Percentiles rank a stretch among this genome's conserved stretches.
Evolutionary conservation across 1,140 invertebrate genomes (phyloP).

Genomic region (Diabrotica virgifera): DNA sequence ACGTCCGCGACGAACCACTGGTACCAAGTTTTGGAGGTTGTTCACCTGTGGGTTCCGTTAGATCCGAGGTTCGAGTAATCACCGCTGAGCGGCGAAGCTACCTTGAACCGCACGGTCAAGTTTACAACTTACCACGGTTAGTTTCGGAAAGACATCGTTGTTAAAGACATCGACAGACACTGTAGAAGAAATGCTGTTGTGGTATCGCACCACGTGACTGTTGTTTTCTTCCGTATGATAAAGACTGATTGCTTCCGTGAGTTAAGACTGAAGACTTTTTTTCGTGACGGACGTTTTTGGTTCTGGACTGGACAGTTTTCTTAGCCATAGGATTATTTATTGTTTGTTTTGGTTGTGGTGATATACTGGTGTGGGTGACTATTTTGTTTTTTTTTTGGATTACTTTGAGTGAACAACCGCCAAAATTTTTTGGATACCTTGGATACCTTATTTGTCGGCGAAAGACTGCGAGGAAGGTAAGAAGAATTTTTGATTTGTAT

Average conservation of each 20-base stretch:
- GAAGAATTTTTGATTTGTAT: not conserved
- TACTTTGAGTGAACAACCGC: constrained; percentile 28
- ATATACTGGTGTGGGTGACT: constrained; percentile 21
- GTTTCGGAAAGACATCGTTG: constrained; percentile 43
- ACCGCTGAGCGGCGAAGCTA: constrained; percentile 40
- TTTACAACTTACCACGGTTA: constrained; percentile 45
- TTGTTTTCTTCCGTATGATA: not conserved
- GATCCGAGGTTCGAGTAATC: constrained; percentile 38
- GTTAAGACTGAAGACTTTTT: constrained; percentile 20
- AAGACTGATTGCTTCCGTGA: constrained; percentile 8
- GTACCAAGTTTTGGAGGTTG: constrained; percentile 44
- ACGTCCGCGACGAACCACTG: constrained; percentile 4
- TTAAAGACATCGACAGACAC: constrained; percentile 31
- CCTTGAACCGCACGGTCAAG: constrained; percentile 46
- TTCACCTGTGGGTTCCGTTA: constrained; percentile 45
- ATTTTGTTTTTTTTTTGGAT: constrained; percentile 21
- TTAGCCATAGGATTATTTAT: not conserved
- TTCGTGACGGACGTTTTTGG: not conserved
- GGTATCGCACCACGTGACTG: constrained; percentile 13
- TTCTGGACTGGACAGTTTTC: too few relatives aligned
- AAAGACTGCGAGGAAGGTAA: constrained; percentile 35
- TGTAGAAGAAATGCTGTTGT: constrained; percentile 29
- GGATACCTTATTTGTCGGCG: constrained; percentile 37
- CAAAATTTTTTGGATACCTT: constrained; percentile 43
- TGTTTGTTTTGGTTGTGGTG: not conserved